Evolutionary conservation across 1,140 invertebrate species (phyloP).

Genomic region (Tetramorium parvispinum): DNA sequence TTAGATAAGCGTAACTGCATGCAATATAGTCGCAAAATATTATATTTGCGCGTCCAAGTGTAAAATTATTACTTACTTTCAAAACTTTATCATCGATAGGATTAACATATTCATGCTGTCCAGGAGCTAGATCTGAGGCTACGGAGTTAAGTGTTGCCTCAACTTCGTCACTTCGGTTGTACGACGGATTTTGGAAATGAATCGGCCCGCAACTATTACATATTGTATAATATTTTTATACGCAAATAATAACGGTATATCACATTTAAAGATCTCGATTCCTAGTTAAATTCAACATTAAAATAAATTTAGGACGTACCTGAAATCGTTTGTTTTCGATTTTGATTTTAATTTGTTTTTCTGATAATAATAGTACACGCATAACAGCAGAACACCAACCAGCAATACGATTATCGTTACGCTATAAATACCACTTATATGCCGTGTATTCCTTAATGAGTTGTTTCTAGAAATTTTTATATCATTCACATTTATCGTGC

Average conservation of each 20-base stretch:
- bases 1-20: not conserved
- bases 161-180: conserved; percentile 68
- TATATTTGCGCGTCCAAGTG: not conserved
- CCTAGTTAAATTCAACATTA: not conserved
- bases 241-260: not conserved
- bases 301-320: conserved; percentile 62
- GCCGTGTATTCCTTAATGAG: not conserved
- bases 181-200: conserved; percentile 82
- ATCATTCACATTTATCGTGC: conserved; percentile 16
- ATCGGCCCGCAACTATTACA: conserved; percentile 74
- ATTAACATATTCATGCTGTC: conserved; percentile 84
- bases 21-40: not conserved
- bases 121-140: conserved; percentile 75
- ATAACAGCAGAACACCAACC: conserved; percentile 42
- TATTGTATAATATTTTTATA: not conserved
- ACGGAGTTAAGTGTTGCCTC: conserved; percentile 43
- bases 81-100: conserved; percentile 68
- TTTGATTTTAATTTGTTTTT: conserved; percentile 69
- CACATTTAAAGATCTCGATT: not conserved
- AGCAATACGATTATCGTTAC: conserved; percentile 65
- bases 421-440: conserved; percentile 43
- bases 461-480: conserved; percentile 32
- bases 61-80: conserved; percentile 51
- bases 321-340: conserved; percentile 69
- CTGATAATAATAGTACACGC: conserved; percentile 73